Base-by-base conservation (phyloP, 2,113 vertebrate species). In the Ramphastos sulfuratus region DNA sequence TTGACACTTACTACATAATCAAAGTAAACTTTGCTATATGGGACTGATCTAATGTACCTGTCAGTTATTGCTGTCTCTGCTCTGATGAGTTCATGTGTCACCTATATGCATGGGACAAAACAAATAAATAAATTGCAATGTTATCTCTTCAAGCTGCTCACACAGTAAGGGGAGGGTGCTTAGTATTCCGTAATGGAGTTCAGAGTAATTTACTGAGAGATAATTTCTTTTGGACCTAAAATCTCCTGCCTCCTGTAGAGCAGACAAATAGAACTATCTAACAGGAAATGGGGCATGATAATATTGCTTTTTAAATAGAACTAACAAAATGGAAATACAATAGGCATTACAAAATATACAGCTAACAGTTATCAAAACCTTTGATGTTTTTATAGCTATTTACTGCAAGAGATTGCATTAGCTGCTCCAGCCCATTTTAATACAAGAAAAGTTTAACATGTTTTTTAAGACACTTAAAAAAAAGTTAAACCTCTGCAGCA, bases 231-330 rank as follows among this genome's bases (percentile, higher is more conserved):
- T 95, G 92, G 95, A 96, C 96, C 94, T 94, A 95, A 96, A 95
- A 97, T 97, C 95, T 96, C 89, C 92, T 96, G 95, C 93, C 97
- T 97, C 93, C 95, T 78, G 81, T 82, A 94, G 96, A 92, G 97
- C 90, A 93, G 91, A 97, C 96, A 98, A 97, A 98, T 97, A 97
- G 97, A 97, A 95, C 92, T 95, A 96, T 95, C 96, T 96, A 94
- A 97, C 85, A 97, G 96, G 97, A 98, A 98, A 98, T 96, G 97
- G 95, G 93, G 95, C 96, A 94, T 95, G 95, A 97, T 97, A 97
- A 97, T 97, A 93, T 64, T 59, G 90, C 96, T 95, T 90, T 97
- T 96, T 97, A 96, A 97, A 96, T 93, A 97, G 94, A 97, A 72
- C 94, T 93, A 96, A 96, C 94, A 97, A 97, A 97, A 96, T 96